phyloP scores from a whole-genome alignment of 92 coral and sea anemone species.

The Diadumene lineata region DNA sequence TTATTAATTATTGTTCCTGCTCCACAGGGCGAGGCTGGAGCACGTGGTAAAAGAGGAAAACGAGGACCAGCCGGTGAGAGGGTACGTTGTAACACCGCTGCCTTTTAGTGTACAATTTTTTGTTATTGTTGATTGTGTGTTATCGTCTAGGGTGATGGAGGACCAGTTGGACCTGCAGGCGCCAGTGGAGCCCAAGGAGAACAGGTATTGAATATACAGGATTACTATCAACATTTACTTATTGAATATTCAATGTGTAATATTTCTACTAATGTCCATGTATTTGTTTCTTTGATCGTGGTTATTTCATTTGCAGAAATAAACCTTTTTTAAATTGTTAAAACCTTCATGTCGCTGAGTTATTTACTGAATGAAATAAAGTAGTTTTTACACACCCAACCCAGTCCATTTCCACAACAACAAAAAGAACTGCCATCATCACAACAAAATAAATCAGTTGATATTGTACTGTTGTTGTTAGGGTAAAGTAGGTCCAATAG shows the following conservation, averaged over 20 bases:
- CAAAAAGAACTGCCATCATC: neutral
- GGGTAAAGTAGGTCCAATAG: slow-evolving; percentile 18
- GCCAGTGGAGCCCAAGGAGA: slow-evolving; percentile 67
- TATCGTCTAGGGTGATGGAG: slow-evolving; percentile 45
- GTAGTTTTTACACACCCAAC: too few species aligned
- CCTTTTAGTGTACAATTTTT: too few species aligned
- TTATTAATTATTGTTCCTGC: neutral
- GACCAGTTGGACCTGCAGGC: slow-evolving; percentile 70
- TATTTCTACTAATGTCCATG: too few species aligned
- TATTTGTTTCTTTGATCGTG: too few species aligned
- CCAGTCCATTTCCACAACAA: too few species aligned
- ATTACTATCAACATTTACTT: neutral
- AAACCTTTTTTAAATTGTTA: too few species aligned
- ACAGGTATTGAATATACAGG: slow-evolving; percentile 24
- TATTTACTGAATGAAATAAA: too few species aligned
- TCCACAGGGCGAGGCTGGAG: slow-evolving; percentile 63
- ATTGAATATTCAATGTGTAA: too few species aligned
- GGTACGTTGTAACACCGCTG: slow-evolving; percentile 17
- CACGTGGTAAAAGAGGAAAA: slow-evolving; percentile 53
- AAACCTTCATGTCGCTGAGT: too few species aligned
- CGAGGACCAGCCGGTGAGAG: slow-evolving; percentile 52
- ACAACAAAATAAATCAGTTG: neutral
- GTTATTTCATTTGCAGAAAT: too few species aligned
- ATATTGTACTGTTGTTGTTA: neutral
- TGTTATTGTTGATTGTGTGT: neutral